Evolutionary conservation across 37 sponge, comb jelly and placozoan genomes (phyloP).

Genomic region (Bolinopsis microptera): DNA sequence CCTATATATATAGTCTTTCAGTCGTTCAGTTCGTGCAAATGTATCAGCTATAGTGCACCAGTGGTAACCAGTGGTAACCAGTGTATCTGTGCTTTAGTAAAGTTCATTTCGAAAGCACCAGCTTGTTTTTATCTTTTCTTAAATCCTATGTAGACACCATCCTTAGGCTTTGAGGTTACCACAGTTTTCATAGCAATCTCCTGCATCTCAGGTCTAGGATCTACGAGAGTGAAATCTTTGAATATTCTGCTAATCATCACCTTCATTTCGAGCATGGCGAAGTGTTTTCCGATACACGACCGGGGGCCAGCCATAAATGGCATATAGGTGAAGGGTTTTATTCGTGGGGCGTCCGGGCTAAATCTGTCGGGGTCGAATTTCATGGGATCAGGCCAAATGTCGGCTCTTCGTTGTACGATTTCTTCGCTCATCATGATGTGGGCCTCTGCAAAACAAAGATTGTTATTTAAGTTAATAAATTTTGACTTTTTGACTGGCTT

Average conservation of each 20-base stretch:
- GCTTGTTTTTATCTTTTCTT: too few species aligned
- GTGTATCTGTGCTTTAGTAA: too few species aligned
- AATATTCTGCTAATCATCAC: background rate
- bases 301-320: constrained; percentile 15
- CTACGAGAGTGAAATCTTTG: background rate
- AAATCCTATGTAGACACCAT: background rate
- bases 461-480: too few species aligned
- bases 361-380: constrained; percentile 1
- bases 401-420: background rate
- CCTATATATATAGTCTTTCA: too few species aligned
- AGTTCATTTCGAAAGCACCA: too few species aligned
- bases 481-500: too few species aligned
- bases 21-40: too few species aligned
- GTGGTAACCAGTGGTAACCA: too few species aligned
- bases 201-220: background rate
- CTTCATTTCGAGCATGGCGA: constrained; percentile 29
- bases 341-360: background rate
- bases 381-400: constrained; percentile 31
- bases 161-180: background rate
- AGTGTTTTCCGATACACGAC: background rate
- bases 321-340: constrained; percentile 9
- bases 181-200: background rate
- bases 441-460: background rate
- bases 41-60: too few species aligned
- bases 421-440: background rate